Evolutionary conservation across 2,888 invertebrate genomes (phyloP), one percentile per base, ranked within the genome.

Genomic region (Trissolcus brochymenae): DNA sequence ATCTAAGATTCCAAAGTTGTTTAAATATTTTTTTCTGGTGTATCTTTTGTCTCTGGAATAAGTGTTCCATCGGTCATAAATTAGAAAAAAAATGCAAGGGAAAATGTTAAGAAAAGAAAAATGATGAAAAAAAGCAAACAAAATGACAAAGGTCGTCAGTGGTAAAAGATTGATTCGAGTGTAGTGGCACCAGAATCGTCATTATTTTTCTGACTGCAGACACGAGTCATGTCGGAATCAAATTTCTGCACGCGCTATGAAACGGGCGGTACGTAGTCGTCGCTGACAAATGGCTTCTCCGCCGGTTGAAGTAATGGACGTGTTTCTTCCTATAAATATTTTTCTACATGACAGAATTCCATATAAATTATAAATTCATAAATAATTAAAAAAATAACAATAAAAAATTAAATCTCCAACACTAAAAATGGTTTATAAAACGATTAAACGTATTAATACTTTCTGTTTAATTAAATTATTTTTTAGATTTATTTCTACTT

Each of bases 241-340:
- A 59, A 71, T 76, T 76, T 76, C 75, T 76, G 71, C 70, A 66
- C 55, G 71, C 41, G 35, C 21, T 41, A 56, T 56, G 51, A 56
- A 65, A 71, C 35, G 46, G 56, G 66, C 76, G 70, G 71, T 43
- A 9, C 59, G 29, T 40, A 59, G 11, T 9, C 51, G 35, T 66
- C 54, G 35, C 29, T 66, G 71, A 70, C 71, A 66, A 76, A 76
- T 71, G 51, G 65, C 21, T 43, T 9, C 16, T 2, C 56, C 41
- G 66, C 59, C 70, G 71, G 41, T 57, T 29, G 66, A 70, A 70
- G 60, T 70, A 76, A 71, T 57, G 40, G 9, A 40, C 29, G 4
- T 51, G 46, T 17, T 19, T 51, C 21, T 17, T 9, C 4, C 17
- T 51, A 16, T 19, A 51, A 51, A 16, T 17, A 9, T 19, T 13